These are phyloP conservation scores for Decapterus maruadsi DNA, from an alignment of 2,797 vertebrate genomes.

Conservation along the genomic window DNA sequence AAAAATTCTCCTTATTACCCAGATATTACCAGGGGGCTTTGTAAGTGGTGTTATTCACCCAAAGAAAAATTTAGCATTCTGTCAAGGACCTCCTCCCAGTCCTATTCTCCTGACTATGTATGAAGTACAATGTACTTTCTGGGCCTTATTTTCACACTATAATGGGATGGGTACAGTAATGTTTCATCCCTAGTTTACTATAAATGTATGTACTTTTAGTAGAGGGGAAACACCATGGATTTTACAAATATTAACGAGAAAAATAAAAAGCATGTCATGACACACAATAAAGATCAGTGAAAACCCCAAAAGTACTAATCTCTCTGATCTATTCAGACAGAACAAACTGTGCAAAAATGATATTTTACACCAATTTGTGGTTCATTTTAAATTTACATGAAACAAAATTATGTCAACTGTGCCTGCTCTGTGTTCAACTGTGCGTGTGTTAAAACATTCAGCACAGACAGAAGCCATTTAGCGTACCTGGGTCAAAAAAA, in stretches of 20 bases:
- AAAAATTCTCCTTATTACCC: slow-evolving; percentile 22
- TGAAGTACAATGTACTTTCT: slow-evolving; percentile 8
- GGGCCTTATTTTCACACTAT: neutral
- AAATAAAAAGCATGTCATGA: neutral
- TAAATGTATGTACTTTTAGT: neutral
- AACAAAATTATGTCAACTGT: neutral
- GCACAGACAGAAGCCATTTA: neutral
- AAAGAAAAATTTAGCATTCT: slow-evolving; percentile 21
- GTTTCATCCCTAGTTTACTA: neutral
- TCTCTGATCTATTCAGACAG: neutral
- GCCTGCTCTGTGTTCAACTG: too few relatives aligned
- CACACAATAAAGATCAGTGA: neutral
- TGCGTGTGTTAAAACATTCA: neutral
- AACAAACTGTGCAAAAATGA: neutral
- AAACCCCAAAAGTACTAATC: neutral
- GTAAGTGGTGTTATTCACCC: neutral
- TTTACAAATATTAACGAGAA: neutral
- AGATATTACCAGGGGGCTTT: slow-evolving; percentile 26
- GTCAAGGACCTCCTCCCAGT: slow-evolving; percentile 17
- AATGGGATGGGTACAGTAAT: neutral
- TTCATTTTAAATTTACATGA: neutral
- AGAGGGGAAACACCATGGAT: neutral
- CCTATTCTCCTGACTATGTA: slow-evolving; percentile 6
- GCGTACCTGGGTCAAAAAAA: neutral
- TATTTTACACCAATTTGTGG: neutral